These are phyloP conservation scores for Morbakka virulenta DNA, from an alignment of 30 jellyfish, hydroid and myxozoan species.

Conservation along the genomic window DNA sequence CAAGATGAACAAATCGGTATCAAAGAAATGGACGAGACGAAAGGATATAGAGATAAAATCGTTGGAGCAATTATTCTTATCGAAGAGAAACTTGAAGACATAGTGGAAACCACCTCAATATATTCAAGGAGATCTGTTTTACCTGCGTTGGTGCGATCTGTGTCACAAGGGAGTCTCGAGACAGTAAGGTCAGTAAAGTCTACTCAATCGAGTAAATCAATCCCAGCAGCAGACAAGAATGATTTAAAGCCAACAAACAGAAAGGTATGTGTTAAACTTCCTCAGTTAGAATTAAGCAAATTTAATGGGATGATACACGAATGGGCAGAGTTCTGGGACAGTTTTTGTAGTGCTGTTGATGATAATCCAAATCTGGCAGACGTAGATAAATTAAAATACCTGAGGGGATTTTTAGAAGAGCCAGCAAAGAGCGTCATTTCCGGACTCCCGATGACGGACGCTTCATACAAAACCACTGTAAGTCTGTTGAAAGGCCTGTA, in stretches of 20 bases:
- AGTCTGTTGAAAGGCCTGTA: background rate
- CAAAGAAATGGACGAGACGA: background rate
- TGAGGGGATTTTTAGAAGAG: background rate
- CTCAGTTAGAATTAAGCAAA: background rate
- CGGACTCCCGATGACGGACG: background rate
- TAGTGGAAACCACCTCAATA: background rate
- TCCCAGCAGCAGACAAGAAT: background rate
- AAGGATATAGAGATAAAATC: background rate
- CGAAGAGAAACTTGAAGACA: background rate
- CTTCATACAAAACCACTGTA: background rate
- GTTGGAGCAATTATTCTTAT: background rate
- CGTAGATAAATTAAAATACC: background rate
- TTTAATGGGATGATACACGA: background rate
- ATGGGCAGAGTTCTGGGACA: background rate
- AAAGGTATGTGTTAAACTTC: background rate
- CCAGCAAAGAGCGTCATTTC: background rate
- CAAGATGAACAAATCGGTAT: background rate
- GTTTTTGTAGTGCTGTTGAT: background rate
- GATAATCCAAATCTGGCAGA: background rate
- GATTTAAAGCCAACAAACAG: background rate
- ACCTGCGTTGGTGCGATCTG: background rate
- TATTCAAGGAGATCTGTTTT: background rate
- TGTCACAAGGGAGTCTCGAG: constrained; percentile 9
- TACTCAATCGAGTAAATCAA: background rate
- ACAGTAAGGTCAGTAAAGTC: background rate